These are phyloP conservation scores for Sturmia bella DNA, from an alignment of 2,888 invertebrate genomes.

Conservation along the genomic window DNA sequence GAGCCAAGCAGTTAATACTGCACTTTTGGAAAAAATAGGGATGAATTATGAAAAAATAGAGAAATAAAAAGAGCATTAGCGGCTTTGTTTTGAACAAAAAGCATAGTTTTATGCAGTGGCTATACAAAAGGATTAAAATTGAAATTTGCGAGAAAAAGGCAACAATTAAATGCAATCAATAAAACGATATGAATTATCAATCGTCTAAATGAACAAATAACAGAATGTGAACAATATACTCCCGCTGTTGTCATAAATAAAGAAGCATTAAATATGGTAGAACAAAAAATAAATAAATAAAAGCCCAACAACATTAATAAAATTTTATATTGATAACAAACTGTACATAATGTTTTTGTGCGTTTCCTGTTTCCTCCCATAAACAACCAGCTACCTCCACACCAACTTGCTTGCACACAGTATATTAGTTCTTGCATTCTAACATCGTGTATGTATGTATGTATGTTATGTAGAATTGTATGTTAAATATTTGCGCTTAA, in stretches of 20 bases:
- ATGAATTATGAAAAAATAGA: constrained; percentile 5
- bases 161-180: constrained; percentile 11
- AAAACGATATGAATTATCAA: constrained; percentile 52
- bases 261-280: constrained; percentile 39
- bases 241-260: constrained; percentile 46
- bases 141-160: constrained; percentile 22
- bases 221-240: constrained; percentile 18
- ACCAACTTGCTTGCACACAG: neutral
- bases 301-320: constrained; percentile 26
- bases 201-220: constrained; percentile 36
- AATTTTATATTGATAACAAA: constrained; percentile 39
- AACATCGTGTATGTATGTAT: no score
- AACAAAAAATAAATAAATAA: neutral
- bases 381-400: neutral
- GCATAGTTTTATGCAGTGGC: neutral
- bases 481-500: neutral
- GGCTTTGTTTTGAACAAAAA: constrained; percentile 52
- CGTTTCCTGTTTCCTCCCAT: constrained; percentile 32
- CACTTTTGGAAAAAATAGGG: constrained; percentile 37
- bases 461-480: no score
- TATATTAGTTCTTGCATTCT: neutral
- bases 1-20: constrained; percentile 6
- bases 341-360: constrained; percentile 8
- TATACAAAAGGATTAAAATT: constrained; percentile 59
- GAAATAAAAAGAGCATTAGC: constrained; percentile 57